These are phyloP conservation scores for Semibalanus balanoides DNA, from an alignment of 1,140 invertebrate genomes.

Conservation along the genomic window DNA sequence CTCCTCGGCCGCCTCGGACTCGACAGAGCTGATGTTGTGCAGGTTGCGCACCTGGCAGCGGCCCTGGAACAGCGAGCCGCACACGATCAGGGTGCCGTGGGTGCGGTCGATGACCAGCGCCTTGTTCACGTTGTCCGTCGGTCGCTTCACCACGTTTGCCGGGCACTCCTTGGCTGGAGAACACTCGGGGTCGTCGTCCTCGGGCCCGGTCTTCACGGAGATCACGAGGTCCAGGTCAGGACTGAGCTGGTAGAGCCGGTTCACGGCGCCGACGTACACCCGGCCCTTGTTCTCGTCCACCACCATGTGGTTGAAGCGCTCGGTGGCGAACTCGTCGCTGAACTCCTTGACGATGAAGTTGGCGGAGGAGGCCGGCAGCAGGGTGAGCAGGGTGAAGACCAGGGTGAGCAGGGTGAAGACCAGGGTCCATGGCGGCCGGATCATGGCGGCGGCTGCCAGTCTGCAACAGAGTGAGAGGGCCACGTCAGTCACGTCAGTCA, in stretches of 20 bases:
- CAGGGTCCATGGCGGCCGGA: neutral
- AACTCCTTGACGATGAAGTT: conserved; percentile 19
- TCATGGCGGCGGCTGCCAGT: neutral
- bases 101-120: conserved; percentile 87
- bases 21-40: conserved; percentile 70
- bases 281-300: conserved; percentile 82
- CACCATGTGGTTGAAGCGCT: conserved; percentile 55
- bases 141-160: conserved; percentile 35
- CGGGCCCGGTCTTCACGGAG: conserved; percentile 70
- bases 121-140: conserved; percentile 88
- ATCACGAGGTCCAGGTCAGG: conserved; percentile 64
- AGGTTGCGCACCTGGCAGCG: conserved; percentile 75
- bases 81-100: conserved; percentile 74
- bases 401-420: neutral
- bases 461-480: neutral
- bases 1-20: conserved; percentile 59
- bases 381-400: neutral
- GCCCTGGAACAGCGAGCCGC: conserved; percentile 80
- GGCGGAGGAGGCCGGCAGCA: conserved; percentile 6
- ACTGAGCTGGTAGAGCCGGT: conserved; percentile 80
- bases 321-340: conserved; percentile 15
- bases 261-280: conserved; percentile 85
- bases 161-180: conserved; percentile 46
- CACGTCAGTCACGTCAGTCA: neutral
- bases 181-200: conserved; percentile 75